Conservation (phyloP, 2,113 vertebrate species). For the Psammodynastes pulverulentus region DNA sequence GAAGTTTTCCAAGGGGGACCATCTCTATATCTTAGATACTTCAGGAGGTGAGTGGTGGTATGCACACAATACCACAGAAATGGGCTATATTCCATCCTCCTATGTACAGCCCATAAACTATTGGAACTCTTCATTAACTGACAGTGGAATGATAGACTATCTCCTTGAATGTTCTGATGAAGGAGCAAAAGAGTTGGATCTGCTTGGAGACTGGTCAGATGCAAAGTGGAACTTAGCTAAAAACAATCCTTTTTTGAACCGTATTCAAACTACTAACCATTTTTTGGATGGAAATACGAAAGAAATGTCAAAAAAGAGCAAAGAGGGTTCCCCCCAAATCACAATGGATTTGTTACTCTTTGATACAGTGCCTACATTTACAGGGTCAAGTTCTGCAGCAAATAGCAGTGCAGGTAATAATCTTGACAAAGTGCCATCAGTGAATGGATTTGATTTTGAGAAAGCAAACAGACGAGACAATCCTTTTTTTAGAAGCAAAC, state of each 20-base stretch:
- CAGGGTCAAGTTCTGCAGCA: slow-evolving; percentile 41
- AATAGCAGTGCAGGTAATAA: slow-evolving; percentile 70
- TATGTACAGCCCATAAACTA: slow-evolving; percentile 85
- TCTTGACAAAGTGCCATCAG: slow-evolving; percentile 69
- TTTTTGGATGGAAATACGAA: slow-evolving; percentile 79
- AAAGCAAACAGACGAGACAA: slow-evolving; percentile 77
- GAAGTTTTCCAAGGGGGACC: slow-evolving; percentile 94
- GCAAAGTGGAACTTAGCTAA: slow-evolving; percentile 65
- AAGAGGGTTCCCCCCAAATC: slow-evolving; percentile 54
- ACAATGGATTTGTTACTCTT: slow-evolving; percentile 82
- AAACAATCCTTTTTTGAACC: slow-evolving; percentile 84
- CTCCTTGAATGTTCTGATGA: slow-evolving; percentile 81
- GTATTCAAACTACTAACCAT: slow-evolving; percentile 80
- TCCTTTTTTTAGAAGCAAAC: slow-evolving; percentile 92
- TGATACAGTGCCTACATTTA: slow-evolving; percentile 60
- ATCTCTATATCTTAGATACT: slow-evolving; percentile 89
- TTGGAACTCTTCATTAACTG: slow-evolving; percentile 83
- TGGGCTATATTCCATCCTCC: slow-evolving; percentile 95
- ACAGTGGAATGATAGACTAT: slow-evolving; percentile 90
- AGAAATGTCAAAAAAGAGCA: slow-evolving; percentile 57
- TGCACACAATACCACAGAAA: slow-evolving; percentile 94
- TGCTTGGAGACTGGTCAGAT: slow-evolving; percentile 76
- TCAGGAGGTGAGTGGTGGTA: slow-evolving; percentile 98
- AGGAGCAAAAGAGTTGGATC: slow-evolving; percentile 79
- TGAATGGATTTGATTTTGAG: slow-evolving; percentile 53